phyloP scores from a whole-genome alignment of 2,113 vertebrate genomes.

The Sorex araneus region DNA sequence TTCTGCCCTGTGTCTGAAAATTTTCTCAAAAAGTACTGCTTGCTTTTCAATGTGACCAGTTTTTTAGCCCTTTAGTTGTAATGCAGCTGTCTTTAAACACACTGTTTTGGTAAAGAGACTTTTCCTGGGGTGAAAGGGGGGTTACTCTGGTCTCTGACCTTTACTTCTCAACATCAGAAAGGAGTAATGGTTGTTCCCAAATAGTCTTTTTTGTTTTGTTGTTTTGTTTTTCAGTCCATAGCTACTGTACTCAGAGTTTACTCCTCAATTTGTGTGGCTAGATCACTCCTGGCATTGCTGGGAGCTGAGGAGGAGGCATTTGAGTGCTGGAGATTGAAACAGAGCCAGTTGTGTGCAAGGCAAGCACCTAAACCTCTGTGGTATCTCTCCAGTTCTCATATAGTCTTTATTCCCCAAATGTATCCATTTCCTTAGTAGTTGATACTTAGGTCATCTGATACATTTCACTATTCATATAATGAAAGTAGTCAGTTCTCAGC shows the following conservation, averaged over 20 bases:
- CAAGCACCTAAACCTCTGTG: too few relatives aligned
- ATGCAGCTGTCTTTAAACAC: neutral
- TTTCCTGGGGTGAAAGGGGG: too few relatives aligned
- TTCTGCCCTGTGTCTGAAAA: neutral
- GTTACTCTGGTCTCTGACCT: neutral
- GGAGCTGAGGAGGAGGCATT: too few relatives aligned
- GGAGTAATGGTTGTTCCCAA: neutral
- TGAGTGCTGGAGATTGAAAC: too few relatives aligned
- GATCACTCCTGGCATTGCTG: too few relatives aligned
- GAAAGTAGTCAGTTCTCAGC: neutral
- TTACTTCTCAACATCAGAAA: neutral
- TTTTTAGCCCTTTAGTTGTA: neutral
- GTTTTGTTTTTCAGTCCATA: too few relatives aligned
- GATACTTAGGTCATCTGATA: neutral
- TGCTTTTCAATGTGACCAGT: neutral
- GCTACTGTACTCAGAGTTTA: too few relatives aligned
- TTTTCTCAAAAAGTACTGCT: neutral
- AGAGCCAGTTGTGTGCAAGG: too few relatives aligned
- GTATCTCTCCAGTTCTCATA: neutral
- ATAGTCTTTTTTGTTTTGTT: too few relatives aligned
- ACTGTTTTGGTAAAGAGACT: neutral
- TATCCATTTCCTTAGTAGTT: neutral
- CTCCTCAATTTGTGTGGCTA: too few relatives aligned
- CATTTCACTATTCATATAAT: conserved; percentile 30
- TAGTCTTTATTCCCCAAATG: neutral